Base-by-base conservation (phyloP, 2,113 vertebrate species). In the Lophotis ruficrista region DNA sequence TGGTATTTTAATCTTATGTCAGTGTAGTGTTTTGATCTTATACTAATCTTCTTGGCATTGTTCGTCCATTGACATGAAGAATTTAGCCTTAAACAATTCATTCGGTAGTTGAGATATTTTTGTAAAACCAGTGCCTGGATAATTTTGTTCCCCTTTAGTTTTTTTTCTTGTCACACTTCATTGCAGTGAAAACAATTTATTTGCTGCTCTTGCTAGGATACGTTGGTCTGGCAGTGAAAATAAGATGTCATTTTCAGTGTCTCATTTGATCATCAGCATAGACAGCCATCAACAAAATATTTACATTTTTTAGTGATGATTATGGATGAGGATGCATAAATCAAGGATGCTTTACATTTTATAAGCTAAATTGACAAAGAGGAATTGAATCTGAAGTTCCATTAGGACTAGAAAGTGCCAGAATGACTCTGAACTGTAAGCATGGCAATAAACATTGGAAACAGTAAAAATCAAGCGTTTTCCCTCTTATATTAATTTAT, bases 271-370 rank as follows among this genome's bases (percentile, higher is more conserved):
- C 68, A 92, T 95, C 90, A 93, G 41, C 58, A 58, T 14, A 94
- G 93, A 93, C 95, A 97, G 75, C 76, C 51, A 96, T 96, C 90
- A 95, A 88, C 85, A 96, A 95, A 90, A 96, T 93, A 92, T 96
- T 96, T 96, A 95, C 76, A 77, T 81, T 88, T 92, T 92, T 43
- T 71, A 80, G 75, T 71, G 85, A 91, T 92, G 71, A 94, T 97
- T 96, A 96, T 94, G 93, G 64, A 91, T 96, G 94, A 86, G 60
- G 87, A 94, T 86, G 75, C 71, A 93, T 96, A 90, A 90, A 96
- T 95, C 88, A 81, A 90, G 25, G 51, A 33, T 83, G 51, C 25
- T 92, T 92, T 90, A 80, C 37, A 66, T 93, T 91, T 96, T 82
- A 45, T 92, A 66, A 90, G 38, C 20, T 70, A 73, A 96, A 95